These are phyloP conservation scores for Callipepla californica DNA, from an alignment of 2,113 vertebrate genomes.

Conservation along the genomic window DNA sequence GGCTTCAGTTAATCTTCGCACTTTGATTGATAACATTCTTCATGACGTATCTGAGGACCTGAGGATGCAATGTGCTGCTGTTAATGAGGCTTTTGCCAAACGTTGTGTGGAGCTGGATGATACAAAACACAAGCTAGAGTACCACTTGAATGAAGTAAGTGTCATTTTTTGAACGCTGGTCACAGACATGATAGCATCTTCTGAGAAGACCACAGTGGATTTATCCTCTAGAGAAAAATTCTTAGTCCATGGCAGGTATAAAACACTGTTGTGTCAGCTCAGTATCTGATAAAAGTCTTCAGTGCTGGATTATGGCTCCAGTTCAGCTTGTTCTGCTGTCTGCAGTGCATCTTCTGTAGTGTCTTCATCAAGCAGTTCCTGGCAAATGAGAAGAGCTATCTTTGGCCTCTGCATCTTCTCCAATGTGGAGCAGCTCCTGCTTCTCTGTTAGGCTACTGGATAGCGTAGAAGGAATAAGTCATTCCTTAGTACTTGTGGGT, in stretches of 20 bases:
- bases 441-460: not conserved
- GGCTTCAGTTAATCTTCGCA: conserved; percentile 81
- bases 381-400: not conserved
- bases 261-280: not conserved
- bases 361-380: not conserved
- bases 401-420: not conserved
- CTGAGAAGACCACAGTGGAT: not conserved
- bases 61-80: conserved; percentile 77
- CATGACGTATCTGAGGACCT: conserved; percentile 86
- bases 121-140: conserved; percentile 80
- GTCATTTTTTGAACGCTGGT: not conserved
- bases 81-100: conserved; percentile 78
- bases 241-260: fast-evolving
- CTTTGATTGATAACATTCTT: conserved; percentile 82
- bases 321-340: not conserved
- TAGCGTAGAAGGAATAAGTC: not conserved
- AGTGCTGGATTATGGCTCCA: not conserved
- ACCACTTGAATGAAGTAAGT: conserved; percentile 79
- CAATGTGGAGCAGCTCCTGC: not conserved
- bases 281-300: not conserved
- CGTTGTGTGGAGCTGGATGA: conserved; percentile 81
- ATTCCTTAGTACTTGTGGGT: not conserved
- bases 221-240: not conserved
- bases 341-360: not conserved
- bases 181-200: not conserved